phyloP scores from a whole-genome alignment of 2,113 vertebrate genomes.

The Spilogale gracilis region DNA sequence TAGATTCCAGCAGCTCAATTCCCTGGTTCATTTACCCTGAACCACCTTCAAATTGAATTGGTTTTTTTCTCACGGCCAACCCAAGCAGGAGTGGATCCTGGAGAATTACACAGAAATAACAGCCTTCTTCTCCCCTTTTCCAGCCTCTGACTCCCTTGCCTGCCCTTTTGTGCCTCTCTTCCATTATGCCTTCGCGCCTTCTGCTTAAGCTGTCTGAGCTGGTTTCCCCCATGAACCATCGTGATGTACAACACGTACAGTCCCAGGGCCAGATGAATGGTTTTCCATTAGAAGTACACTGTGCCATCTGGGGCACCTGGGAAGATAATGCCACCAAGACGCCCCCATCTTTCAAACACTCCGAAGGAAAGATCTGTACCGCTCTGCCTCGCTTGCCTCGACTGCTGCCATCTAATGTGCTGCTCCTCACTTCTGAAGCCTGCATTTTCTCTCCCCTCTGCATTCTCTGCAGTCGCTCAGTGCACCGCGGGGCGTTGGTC shows the following conservation, averaged over 20 bases:
- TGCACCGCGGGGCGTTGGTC: not conserved
- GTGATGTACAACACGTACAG: slow-evolving; percentile 80
- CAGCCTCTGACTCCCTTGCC: slow-evolving; percentile 45
- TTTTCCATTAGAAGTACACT: slow-evolving; percentile 80
- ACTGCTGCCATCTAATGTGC: slow-evolving; percentile 60
- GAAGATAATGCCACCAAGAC: slow-evolving; percentile 76
- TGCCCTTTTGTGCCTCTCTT: slow-evolving; percentile 64
- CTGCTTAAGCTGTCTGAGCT: slow-evolving; percentile 73
- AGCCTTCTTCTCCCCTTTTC: slow-evolving; percentile 50
- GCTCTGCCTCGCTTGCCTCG: slow-evolving; percentile 60
- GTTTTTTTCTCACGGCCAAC: slow-evolving; percentile 69
- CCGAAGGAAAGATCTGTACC: slow-evolving; percentile 79
- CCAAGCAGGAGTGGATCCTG: slow-evolving; percentile 70
- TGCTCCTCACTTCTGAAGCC: not conserved
- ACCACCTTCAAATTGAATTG: slow-evolving; percentile 83
- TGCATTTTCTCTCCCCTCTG: slow-evolving; percentile 9
- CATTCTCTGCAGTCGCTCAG: not conserved
- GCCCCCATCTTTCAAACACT: slow-evolving; percentile 76
- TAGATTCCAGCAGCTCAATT: slow-evolving; percentile 82
- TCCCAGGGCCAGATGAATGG: slow-evolving; percentile 78
- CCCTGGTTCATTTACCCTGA: slow-evolving; percentile 83
- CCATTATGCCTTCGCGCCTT: slow-evolving; percentile 70
- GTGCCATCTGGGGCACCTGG: slow-evolving; percentile 79
- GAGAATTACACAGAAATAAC: slow-evolving; percentile 76
- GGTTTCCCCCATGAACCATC: slow-evolving; percentile 73